phyloP scores from a whole-genome alignment of 2,113 vertebrate species.

The Ia io region DNA sequence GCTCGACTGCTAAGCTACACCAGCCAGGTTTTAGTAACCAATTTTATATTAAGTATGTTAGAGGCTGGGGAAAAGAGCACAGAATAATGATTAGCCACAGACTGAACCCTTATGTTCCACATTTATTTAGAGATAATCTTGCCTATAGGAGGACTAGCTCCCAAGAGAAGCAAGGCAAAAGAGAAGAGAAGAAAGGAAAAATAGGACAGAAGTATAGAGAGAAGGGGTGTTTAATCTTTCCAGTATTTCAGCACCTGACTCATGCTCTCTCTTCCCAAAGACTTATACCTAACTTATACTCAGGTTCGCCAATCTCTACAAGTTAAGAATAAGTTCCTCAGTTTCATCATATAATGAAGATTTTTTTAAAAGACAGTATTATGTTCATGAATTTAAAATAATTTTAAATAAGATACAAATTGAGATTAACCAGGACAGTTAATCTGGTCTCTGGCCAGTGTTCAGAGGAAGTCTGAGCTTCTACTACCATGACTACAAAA shows the following conservation, averaged over 20 bases:
- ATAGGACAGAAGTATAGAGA: neutral
- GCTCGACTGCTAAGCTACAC: no score
- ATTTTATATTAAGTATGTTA: constrained; percentile 26
- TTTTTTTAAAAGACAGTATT: neutral
- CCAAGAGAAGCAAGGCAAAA: neutral
- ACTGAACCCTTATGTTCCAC: neutral
- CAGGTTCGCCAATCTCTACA: neutral
- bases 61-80: neutral
- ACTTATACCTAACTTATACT: neutral
- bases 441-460: neutral
- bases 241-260: neutral
- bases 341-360: neutral
- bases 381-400: constrained; percentile 2
- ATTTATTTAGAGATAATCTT: neutral
- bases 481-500: neutral
- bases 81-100: constrained; percentile 5
- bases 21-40: no score
- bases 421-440: neutral
- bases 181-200: neutral
- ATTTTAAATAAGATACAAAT: constrained; percentile 23
- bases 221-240: neutral
- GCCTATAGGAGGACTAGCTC: neutral
- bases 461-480: neutral
- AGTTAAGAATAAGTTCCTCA: neutral
- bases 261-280: neutral